These are phyloP conservation scores for Elephas maximus DNA, from an alignment of 2,113 vertebrate species.

Conservation along the genomic window DNA sequence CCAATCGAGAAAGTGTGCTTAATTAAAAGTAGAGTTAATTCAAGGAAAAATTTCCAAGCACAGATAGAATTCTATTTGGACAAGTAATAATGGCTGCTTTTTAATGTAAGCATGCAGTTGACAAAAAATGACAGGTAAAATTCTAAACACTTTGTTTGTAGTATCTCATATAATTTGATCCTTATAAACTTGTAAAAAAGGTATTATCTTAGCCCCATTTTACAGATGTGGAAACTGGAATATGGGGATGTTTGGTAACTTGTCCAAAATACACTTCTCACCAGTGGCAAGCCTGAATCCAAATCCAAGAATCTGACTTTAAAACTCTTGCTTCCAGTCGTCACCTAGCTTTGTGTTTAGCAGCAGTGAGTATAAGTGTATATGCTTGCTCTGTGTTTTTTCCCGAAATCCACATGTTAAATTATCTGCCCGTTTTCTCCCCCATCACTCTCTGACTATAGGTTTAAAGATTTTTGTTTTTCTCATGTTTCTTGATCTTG, in stretches of 20 bases:
- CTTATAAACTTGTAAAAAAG: slow-evolving; percentile 15
- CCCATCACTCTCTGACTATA: background rate
- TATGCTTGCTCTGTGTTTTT: background rate
- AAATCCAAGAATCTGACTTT: background rate
- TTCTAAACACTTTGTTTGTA: background rate
- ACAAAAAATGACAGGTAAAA: background rate
- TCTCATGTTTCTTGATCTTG: background rate
- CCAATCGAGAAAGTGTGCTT: background rate
- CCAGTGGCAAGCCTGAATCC: background rate
- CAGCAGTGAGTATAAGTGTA: background rate
- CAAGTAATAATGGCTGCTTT: background rate
- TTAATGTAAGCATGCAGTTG: background rate
- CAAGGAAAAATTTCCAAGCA: background rate
- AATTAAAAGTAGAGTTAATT: slow-evolving; percentile 20
- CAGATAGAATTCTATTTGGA: background rate
- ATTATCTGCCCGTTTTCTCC: background rate
- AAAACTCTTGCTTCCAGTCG: background rate
- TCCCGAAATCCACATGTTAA: background rate
- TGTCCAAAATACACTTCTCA: background rate
- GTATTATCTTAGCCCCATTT: background rate
- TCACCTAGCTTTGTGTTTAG: background rate
- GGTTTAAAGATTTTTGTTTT: slow-evolving; percentile 27
- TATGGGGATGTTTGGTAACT: background rate
- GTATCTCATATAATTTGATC: background rate
- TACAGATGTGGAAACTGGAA: slow-evolving; percentile 1